Conservation (phyloP, 1,140 invertebrate species). For the Orius insidiosus region DNA sequence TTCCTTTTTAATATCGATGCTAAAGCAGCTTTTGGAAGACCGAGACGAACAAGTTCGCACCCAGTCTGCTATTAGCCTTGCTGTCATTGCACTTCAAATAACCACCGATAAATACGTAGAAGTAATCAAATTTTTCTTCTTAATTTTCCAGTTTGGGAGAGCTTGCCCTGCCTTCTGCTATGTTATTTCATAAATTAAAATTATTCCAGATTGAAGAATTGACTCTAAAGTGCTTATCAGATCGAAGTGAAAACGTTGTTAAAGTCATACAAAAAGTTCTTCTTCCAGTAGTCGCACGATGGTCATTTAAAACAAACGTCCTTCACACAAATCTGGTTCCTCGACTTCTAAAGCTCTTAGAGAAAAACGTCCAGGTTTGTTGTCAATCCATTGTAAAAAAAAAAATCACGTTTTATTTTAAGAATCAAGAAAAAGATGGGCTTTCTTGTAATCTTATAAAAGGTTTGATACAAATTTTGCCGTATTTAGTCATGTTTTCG, state of each 20-base stretch:
- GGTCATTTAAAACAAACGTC: constrained; percentile 38
- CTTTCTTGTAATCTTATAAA: constrained; percentile 20
- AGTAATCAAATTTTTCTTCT: constrained; percentile 26
- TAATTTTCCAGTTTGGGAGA: too few relatives aligned
- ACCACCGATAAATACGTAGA: constrained; percentile 43
- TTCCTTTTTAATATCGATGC: constrained; percentile 53
- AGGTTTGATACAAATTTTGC: constrained; percentile 31
- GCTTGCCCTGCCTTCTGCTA: too few relatives aligned
- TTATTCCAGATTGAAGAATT: constrained; percentile 36
- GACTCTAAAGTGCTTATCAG: constrained; percentile 33
- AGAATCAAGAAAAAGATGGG: constrained; percentile 1
- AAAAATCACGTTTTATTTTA: not conserved
- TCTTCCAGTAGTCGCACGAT: constrained; percentile 39
- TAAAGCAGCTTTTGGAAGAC: constrained; percentile 58
- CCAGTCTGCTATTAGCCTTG: constrained; percentile 42
- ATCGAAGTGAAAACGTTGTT: constrained; percentile 32
- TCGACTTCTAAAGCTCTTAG: constrained; percentile 17
- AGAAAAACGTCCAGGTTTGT: constrained; percentile 18
- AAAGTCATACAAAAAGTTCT: constrained; percentile 29
- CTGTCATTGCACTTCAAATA: constrained; percentile 31
- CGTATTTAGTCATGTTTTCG: constrained; percentile 32
- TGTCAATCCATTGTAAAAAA: too few relatives aligned
- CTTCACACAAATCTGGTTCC: constrained; percentile 30
- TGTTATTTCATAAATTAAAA: too few relatives aligned
- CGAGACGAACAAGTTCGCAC: constrained; percentile 44